Percentiles rank a stretch among this genome's conserved stretches.
Evolutionary conservation across 2,888 invertebrate genomes (phyloP).

Genomic region (Autographa pulchrina): DNA sequence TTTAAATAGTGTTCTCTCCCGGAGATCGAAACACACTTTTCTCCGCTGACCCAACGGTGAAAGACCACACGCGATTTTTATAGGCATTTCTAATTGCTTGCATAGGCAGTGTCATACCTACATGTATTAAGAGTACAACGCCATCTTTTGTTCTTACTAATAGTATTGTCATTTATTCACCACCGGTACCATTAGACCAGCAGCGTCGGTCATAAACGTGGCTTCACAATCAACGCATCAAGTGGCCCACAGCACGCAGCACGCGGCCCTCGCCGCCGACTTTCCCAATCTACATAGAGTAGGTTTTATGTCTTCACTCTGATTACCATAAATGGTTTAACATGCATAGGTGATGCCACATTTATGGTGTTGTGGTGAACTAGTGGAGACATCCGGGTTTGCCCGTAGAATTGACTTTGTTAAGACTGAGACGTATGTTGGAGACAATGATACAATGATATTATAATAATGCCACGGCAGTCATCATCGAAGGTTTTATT

Average conservation of each 20-base stretch:
- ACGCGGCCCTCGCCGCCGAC: slow-evolving; percentile 2
- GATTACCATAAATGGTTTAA: slow-evolving; percentile 53
- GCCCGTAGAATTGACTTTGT: neutral
- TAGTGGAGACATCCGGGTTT: slow-evolving; percentile 14
- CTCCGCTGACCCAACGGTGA: neutral
- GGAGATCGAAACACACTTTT: no score
- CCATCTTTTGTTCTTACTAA: neutral
- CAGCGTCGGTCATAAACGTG: slow-evolving; percentile 31
- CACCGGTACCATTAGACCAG: neutral
- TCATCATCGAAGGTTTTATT: no score
- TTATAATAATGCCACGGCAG: no score
- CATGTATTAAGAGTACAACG: neutral
- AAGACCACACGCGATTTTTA: slow-evolving; percentile 9
- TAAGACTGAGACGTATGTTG: neutral
- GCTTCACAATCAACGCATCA: slow-evolving; percentile 32
- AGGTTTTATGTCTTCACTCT: slow-evolving; percentile 43
- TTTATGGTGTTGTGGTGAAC: slow-evolving; percentile 21
- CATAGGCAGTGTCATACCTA: neutral
- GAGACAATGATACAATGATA: no score
- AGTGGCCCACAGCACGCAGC: neutral
- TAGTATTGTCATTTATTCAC: slow-evolving; percentile 39
- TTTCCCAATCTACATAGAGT: slow-evolving; percentile 40
- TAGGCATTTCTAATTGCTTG: neutral
- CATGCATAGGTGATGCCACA: slow-evolving; percentile 37
- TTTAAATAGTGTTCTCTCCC: no score